Evolutionary conservation across 2,797 vertebrate genomes (phyloP).

Genomic region (Schizothorax lantsangensis): DNA sequence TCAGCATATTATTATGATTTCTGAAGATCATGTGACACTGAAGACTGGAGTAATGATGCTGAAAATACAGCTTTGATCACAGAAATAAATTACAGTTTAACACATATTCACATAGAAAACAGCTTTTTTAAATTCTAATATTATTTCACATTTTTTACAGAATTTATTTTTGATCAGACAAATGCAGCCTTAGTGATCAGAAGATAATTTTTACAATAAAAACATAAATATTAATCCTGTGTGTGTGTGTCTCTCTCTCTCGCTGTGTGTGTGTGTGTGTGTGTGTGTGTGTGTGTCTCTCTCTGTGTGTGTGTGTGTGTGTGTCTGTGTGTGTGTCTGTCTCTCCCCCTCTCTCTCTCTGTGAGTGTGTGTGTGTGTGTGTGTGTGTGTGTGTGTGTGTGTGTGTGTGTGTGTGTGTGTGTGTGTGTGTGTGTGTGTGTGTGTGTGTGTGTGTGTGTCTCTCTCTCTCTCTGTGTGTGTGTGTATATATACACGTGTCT

Average conservation of each 20-base stretch:
- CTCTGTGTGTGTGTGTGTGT: no score
- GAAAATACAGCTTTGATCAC: background rate
- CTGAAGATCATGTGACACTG: background rate
- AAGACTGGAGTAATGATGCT: background rate
- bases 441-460: no score
- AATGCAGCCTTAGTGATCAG: background rate
- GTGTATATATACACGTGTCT: no score
- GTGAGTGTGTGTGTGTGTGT: no score
- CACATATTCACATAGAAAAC: background rate
- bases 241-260: background rate
- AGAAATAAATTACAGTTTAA: background rate
- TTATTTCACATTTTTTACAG: no score
- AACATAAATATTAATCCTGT: background rate
- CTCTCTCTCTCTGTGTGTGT: no score
- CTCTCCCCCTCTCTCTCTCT: no score
- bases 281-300: slow-evolving; percentile 47
- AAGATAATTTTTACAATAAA: background rate
- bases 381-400: no score
- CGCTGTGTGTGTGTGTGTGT: background rate
- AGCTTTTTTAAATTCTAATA: rapidly evolving
- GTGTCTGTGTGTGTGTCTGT: no score
- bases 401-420: background rate
- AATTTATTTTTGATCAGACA: background rate
- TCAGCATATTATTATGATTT: background rate
- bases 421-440: slow-evolving; percentile 49